Evolutionary conservation across 2,888 invertebrate species (phyloP), one percentile per base, ranked within the genome.

Genomic region (Papilio elwesi): DNA sequence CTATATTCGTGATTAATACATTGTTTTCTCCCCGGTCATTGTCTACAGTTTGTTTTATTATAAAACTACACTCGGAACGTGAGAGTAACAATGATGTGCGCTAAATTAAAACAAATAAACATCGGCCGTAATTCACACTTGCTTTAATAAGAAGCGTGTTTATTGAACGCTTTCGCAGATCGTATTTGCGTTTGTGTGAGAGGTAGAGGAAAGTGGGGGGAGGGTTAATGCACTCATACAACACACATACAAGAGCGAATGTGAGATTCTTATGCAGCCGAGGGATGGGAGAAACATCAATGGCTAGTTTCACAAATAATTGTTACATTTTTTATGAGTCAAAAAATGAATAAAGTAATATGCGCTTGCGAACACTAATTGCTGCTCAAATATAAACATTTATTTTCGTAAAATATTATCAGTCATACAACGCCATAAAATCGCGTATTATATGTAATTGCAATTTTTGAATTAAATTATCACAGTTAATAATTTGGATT

Each of bases 81-180:
- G 53, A 68, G 49, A 53, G 49, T 66, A 82, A 82, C 82, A 83
- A 81, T 78, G 82, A 76, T 76, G 75, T 75, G 74, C 63, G 73
- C 67, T 71, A 75, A 75, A 78, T 79, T 80, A 80, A 80, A 81
- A 81, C 78, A 83, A 83, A 82, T 80, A 82, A 83, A 83, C 82
- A 69, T 49, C 38, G 49, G 16, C 15, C 15, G 15, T 48, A 70
- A 55, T 62, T 70, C 63, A 55, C 48, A 65, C 49, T 49, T 15
- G 68, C 53, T 73, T 67, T 71, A 71, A 51, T 71, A 63, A 68
- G 62, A 71, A 15, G 7, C 26, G 10, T 49, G 64, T 64, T 68
- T 68, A 68, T 49, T 63, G 47, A 55, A 68, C 53, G 68, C 38
- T 67, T 26, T 16, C 10, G 53, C 9, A 26, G n/a, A 6, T 0